Base-by-base conservation (phyloP, 2,113 vertebrate genomes). In the Verasper variegatus region DNA sequence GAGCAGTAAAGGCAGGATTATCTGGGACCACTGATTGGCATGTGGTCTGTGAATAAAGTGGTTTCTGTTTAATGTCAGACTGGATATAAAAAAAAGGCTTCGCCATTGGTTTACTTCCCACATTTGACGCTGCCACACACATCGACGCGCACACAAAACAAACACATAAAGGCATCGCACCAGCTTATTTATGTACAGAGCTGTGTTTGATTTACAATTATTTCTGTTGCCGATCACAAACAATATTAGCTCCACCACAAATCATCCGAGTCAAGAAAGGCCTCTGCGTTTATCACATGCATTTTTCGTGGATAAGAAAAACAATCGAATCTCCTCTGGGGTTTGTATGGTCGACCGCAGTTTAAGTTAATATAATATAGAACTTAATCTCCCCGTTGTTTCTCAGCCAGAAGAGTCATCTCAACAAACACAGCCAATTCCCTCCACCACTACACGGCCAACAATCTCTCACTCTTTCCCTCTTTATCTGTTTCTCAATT, bases 1-100 rank as follows among this genome's bases (percentile, higher is more conserved):
- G 24, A 62, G 68, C 63, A 54, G 52, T 63, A 63, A 86, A 74
- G 63, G 52, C 42, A 23, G 65, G 56, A 77, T 71, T 80, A 76
- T 82, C 71, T 51, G 21, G 35, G 55, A 76, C 75, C 58, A 63
- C 62, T 76, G 80, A 83, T 75, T 80, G 64, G 65, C 68, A 74
- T 78, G 65, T 75, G 76, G 66, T 71, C 23, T 37, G 45, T n/a
- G 57, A 74, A 74, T 73, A 61, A 85, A 67, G 61, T 64, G 37
- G 37, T 82, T 78, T 58, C 37, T 71, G 51, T 55, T 73, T 67
- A 63, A 67, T 68, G 74, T 86, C 66, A 31, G 27, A 74, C 37
- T 55, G 31, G 47, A 45, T 59, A 31, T 74, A 64, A 54, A 54
- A 54, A 51, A 40, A 31, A 31, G 49, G 66, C 69, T 35, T 20